These are phyloP conservation scores for Gonatopus flavifemur DNA, from an alignment of 1,140 invertebrate genomes.

Conservation along the genomic window DNA sequence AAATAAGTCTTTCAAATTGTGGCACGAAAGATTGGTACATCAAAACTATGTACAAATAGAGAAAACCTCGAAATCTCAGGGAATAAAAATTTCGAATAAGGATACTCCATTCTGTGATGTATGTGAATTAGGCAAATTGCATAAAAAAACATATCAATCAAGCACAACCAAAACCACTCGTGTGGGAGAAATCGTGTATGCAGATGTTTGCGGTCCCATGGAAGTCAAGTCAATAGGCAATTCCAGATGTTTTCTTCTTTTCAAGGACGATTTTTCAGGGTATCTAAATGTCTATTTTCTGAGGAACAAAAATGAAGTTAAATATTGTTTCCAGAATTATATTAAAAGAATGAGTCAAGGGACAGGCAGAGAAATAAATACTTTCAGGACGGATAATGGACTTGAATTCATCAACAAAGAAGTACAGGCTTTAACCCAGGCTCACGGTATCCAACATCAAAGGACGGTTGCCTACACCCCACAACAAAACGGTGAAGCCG, in stretches of 20 bases:
- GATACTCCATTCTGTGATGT: conserved; percentile 5
- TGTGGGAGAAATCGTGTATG: too few species aligned
- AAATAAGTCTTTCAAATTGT: too few species aligned
- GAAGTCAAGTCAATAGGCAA: neutral
- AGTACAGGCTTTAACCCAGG: neutral
- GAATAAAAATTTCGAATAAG: neutral
- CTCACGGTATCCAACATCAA: conserved; percentile 1
- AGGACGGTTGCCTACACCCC: conserved; percentile 5
- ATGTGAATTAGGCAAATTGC: conserved; percentile 16
- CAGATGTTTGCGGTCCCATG: neutral
- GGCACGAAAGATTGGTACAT: neutral
- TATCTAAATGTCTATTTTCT: neutral
- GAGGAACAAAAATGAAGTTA: neutral
- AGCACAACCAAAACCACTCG: too few species aligned
- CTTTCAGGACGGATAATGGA: neutral
- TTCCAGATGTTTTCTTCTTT: neutral
- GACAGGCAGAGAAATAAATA: neutral
- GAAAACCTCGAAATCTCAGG: neutral
- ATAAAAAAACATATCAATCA: conserved; percentile 8
- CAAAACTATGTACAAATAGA: neutral
- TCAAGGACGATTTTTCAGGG: neutral
- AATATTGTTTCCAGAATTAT: neutral
- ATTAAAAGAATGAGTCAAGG: neutral
- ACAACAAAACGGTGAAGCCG: neutral
- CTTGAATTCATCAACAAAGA: conserved; percentile 1